Conservation (phyloP, 92 coral and sea anemone species). For the Isaurus tuberculatus region DNA sequence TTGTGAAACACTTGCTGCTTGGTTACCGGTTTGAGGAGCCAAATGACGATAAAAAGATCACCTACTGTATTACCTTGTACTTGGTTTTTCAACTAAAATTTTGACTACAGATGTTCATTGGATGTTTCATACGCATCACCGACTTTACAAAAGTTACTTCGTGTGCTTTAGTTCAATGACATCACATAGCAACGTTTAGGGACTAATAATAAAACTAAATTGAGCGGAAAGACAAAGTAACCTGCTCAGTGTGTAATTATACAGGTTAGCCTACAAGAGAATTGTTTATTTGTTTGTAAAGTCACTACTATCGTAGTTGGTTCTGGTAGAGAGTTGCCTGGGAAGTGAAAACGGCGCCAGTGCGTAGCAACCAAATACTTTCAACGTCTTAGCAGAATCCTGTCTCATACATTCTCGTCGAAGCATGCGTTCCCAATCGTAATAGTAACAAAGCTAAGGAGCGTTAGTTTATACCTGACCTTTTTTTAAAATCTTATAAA, state of each 20-base stretch:
- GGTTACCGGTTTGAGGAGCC: conserved; percentile 19
- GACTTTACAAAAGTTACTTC: conserved; percentile 13
- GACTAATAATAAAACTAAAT: conserved; percentile 10
- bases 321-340: too few relatives aligned
- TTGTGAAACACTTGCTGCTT: conserved; percentile 6
- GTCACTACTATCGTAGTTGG: too few relatives aligned
- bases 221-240: conserved; percentile 25
- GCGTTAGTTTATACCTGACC: too few relatives aligned
- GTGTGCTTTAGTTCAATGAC: neutral
- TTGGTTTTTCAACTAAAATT: conserved; percentile 22
- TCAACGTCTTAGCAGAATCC: too few relatives aligned
- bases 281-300: neutral
- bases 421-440: too few relatives aligned
- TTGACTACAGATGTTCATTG: conserved; percentile 38
- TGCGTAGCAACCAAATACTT: too few relatives aligned
- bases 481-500: too few relatives aligned
- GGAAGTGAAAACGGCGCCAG: too few relatives aligned
- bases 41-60: neutral
- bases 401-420: too few relatives aligned
- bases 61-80: neutral
- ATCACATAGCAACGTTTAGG: conserved; percentile 5
- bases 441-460: too few relatives aligned
- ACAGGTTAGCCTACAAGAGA: neutral
- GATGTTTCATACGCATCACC: conserved; percentile 28
- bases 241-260: neutral